Evolutionary conservation across 2,888 invertebrate genomes (phyloP), one percentile per base, ranked within the genome.

Genomic region (Polylopha cassiicola): DNA sequence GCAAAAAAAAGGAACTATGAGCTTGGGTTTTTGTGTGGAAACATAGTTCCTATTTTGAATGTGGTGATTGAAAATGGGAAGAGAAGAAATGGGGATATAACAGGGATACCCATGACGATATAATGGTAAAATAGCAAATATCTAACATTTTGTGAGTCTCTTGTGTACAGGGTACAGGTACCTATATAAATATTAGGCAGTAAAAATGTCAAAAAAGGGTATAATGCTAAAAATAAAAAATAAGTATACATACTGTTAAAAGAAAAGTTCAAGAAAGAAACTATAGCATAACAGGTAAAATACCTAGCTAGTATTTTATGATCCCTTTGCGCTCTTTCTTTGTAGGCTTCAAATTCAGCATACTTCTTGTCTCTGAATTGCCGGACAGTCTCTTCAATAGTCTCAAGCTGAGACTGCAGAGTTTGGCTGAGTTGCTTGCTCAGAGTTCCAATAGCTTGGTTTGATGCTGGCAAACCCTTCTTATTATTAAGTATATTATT

Each of bases 331-430:
- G 91, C 91, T 62, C 87, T 89, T 68, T 92, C 92, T 60, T 89
- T 89, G 69, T 89, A 90, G 48, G 88, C 89, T 64, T 95, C 93
- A 55, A 94, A 87, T 51, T 90, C 86, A 44, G 90, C 89, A 84
- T 92, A 92, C 63, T 93, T 91, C 61, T 91, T 90, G 57, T 91
- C 91, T 47, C 91, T 89, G 74, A 89, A 95, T 44, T 89, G 88
- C 58, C 91, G 89, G 44, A 95, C 91, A 51, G 91, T 88, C 55
- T 92, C 92, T 60, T 94, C 94, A 28, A 92, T 89, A 2, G 88
- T 87, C 27, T 88, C 86, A 33, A 92, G 88, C 73, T 94, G 91
- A 28, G 88, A 86, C 61, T 91, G 89, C 34, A 95, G 74, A 29
- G 88, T 90, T 52, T 89, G 89, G 43, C 90, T 89, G 44, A 93